These are phyloP conservation scores for Cherax destructor DNA, from an alignment of 1,140 invertebrate genomes.

Conservation along the genomic window DNA sequence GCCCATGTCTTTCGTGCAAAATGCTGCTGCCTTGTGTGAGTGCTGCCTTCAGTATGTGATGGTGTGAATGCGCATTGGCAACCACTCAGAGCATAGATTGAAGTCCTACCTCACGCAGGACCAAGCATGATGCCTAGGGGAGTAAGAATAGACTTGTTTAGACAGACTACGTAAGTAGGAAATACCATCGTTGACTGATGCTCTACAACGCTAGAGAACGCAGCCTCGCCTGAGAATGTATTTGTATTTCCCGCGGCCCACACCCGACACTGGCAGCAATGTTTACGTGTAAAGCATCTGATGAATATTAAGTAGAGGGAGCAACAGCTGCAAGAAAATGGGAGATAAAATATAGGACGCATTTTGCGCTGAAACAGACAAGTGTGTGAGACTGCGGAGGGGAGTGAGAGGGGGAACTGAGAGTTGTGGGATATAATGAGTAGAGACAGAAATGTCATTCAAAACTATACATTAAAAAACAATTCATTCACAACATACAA, in stretches of 20 bases:
- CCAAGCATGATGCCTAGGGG: not conserved
- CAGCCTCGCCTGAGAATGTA: not conserved
- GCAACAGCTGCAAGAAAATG: not conserved
- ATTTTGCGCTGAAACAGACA: not conserved
- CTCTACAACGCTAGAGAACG: not conserved
- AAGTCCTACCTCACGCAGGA: not conserved
- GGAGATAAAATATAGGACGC: not conserved
- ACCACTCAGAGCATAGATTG: no score
- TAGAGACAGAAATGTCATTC: no score
- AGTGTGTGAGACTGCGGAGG: no score
- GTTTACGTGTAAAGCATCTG: not conserved
- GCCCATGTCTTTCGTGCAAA: no score
- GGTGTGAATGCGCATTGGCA: no score
- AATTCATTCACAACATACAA: no score
- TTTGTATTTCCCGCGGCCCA: not conserved
- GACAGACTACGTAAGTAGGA: not conserved
- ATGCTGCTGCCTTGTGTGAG: no score
- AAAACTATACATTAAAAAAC: no score
- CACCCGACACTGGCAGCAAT: not conserved
- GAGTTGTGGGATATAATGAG: no score
- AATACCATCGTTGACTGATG: not conserved
- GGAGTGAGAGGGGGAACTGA: no score
- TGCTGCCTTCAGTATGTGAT: no score
- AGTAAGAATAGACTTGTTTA: not conserved
- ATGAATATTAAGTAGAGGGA: not conserved